Evolutionary conservation across 2,888 invertebrate genomes (phyloP), one percentile per base, ranked within the genome.

Genomic region (Limulus polyphemus): DNA sequence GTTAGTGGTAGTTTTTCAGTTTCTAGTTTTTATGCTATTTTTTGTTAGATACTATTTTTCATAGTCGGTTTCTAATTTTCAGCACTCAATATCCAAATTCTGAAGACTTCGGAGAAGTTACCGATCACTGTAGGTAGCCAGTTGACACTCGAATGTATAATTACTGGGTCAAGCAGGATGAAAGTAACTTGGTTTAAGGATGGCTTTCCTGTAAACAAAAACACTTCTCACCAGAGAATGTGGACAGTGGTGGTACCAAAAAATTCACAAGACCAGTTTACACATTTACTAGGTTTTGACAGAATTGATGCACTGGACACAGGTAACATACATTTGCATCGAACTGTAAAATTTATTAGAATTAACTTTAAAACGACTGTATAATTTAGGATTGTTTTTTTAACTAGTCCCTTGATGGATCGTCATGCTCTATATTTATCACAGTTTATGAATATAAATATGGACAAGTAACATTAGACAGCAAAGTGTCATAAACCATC

Each of bases 111-210:
- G 17, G 65, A 65, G 55, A 52, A n/a, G 11, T 63, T 65, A 60
- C 65, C 65, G 2, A 55, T 65, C 0, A 59, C 60, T 10, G 67
- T 64, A 58, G 64, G 64, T 7, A 61, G 57, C 11, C 63, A 67
- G 11, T 56, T 70, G 46, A 65, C 66, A n/a, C 54, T 70, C 32
- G 67, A 68, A 4, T 70, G 70, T 50, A 65, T 67, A 49, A 65
- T 69, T 13, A 59, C 62, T 52, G 70, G 70, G 4, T 68, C 70
- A 11, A 62, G 61, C n/a, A 51, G 56, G 13, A 56, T 70, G 59
- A 47, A 63, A 52, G 65, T 70, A 12, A 50, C 60, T 11, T 70
- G 70, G 70, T 67, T 65, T 50, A 69, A 68, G 48, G 69, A 70
- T 49, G 67, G 63, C 1, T 55, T 52, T 52, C 62, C 59, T 12